Base-by-base conservation (phyloP, 1,140 invertebrate genomes). In the Plodia interpunctella region DNA sequence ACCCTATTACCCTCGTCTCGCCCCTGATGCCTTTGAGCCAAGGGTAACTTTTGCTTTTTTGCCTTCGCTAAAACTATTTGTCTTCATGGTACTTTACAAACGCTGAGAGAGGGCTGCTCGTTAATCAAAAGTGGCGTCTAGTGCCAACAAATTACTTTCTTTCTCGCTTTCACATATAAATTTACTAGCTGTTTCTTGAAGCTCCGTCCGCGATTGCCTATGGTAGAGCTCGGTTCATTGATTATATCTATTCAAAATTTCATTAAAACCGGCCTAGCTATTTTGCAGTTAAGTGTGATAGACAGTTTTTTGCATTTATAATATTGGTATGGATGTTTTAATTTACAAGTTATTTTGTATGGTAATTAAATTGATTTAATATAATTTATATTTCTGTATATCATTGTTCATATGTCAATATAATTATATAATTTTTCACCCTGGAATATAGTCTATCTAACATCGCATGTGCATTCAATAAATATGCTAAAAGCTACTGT, bases 51-150 rank as follows among this genome's bases (percentile, higher is more conserved):
- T 53, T 53, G 25, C 38, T 53, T 53, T 53, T 53, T 53, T 53
- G 51, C 51, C 19, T 21, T 25, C 19, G 51, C 20, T 8, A 53
- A 53, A 53, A 53, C 51, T 53, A 53, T 53, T 53, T 53, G 51
- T 53, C 51, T 53, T 53, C 51, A 25, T 53, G n/a, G 19, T 25
- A 53, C 51, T 53, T 25, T 53, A 53, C 51, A 53, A 53, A 53
- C 51, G 51, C 21, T 53, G 21, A 20, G 51, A 25, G 51, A 53
- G 20, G 51, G 51, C 51, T n/a, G 19, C 51, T 53, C 51, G 20
- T 53, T 53, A 53, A 53, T 53, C 51, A 53, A 53, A 53, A 53
- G 20, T 53, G 51, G 21, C 51, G 10, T 25, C 13, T 9, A 2
- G 19, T 53, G 20, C 51, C 13, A 25, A 53, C 51, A 53, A 53